phyloP scores from a whole-genome alignment of 2,888 invertebrate genomes.

The Pomacea canaliculata region DNA sequence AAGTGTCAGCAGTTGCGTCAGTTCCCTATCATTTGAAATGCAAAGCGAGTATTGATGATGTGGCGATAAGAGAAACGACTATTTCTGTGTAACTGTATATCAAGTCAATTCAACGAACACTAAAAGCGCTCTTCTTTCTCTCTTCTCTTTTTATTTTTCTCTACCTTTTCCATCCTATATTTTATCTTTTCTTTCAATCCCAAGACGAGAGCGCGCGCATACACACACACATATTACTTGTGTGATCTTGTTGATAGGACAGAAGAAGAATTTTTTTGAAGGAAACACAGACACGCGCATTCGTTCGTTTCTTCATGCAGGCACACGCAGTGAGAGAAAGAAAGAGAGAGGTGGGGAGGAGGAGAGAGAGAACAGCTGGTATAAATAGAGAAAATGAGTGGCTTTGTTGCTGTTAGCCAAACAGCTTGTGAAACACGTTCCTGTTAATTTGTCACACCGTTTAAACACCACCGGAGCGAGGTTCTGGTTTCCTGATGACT shows the following conservation, averaged over 20 bases:
- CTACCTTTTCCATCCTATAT: not conserved
- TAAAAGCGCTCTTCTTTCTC: not conserved
- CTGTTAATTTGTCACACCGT: slow-evolving; percentile 23
- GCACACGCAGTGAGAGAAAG: not conserved
- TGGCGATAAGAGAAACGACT: too few species aligned
- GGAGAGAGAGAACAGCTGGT: not conserved
- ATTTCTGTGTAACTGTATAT: not conserved
- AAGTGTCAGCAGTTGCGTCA: too few species aligned
- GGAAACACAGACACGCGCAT: not conserved
- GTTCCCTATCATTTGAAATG: too few species aligned
- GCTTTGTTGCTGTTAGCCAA: slow-evolving; percentile 17
- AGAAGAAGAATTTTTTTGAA: not conserved
- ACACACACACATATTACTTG: not conserved
- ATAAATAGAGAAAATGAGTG: slow-evolving; percentile 3
- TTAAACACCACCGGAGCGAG: slow-evolving; percentile 3
- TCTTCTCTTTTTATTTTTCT: not conserved
- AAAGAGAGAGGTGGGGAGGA: not conserved
- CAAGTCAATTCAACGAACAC: not conserved
- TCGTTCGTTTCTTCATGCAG: not conserved
- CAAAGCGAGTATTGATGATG: too few species aligned
- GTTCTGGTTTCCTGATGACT: slow-evolving; percentile 2
- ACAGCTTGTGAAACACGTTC: slow-evolving; percentile 24
- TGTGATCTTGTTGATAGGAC: not conserved
- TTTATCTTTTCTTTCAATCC: not conserved
- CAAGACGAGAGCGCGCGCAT: not conserved